These are phyloP conservation scores for Chaetops frenatus DNA, from an alignment of 2,113 vertebrate species.

Conservation along the genomic window DNA sequence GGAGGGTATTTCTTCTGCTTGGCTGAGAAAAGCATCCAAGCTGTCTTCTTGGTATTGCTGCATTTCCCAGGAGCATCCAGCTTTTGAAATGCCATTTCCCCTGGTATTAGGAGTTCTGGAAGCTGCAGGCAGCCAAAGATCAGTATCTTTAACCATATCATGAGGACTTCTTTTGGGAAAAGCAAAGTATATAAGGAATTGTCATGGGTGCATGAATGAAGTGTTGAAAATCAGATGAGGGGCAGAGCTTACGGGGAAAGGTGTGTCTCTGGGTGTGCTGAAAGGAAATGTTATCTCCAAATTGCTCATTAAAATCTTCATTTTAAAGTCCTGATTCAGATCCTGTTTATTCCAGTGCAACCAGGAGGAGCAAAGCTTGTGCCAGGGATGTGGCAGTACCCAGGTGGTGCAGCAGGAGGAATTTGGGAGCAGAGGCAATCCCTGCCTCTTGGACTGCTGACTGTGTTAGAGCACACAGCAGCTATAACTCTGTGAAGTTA, in stretches of 20 bases:
- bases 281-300: conserved; percentile 21
- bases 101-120: background rate
- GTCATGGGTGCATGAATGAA: background rate
- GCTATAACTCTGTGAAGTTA: background rate
- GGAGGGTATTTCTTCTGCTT: background rate
- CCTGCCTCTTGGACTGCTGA: background rate
- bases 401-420: background rate
- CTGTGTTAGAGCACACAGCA: background rate
- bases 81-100: background rate
- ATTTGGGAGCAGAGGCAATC: background rate
- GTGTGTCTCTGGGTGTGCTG: conserved; percentile 10
- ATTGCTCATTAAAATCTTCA: background rate
- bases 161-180: background rate
- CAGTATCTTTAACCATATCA: background rate
- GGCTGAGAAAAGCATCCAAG: background rate
- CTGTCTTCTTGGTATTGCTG: background rate
- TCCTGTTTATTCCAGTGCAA: conserved; percentile 6
- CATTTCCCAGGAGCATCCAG: background rate
- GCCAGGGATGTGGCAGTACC: background rate
- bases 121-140: conserved; percentile 1
- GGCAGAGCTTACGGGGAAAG: background rate
- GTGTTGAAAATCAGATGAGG: conserved; percentile 10
- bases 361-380: background rate
- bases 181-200: background rate
- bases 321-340: conserved; percentile 10